These are phyloP conservation scores for Apis florea DNA, from an alignment of 1,140 invertebrate genomes.

Conservation along the genomic window DNA sequence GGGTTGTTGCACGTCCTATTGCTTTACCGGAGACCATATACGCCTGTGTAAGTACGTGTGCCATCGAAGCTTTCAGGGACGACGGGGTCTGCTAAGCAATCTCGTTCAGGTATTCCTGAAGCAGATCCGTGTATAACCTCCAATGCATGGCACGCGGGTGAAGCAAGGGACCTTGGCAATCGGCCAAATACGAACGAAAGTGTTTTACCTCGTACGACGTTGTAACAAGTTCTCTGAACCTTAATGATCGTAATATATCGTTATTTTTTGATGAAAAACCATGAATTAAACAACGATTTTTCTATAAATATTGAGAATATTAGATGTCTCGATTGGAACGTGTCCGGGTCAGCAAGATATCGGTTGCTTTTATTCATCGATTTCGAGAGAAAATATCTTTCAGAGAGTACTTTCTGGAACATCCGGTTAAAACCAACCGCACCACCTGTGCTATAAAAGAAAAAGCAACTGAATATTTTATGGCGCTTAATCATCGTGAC, in stretches of 20 bases:
- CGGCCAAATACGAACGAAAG: slow-evolving; percentile 73
- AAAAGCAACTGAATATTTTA: neutral
- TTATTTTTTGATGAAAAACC: neutral
- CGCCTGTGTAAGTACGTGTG: slow-evolving; percentile 50
- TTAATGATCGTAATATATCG: neutral
- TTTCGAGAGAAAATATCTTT: slow-evolving; percentile 15
- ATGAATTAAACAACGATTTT: neutral
- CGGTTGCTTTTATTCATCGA: neutral
- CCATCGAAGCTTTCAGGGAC: slow-evolving; percentile 1
- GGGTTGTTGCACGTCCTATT: slow-evolving; percentile 65
- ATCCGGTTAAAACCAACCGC: neutral
- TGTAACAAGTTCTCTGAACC: slow-evolving; percentile 57
- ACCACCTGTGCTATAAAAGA: too few relatives aligned
- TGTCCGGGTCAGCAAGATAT: neutral
- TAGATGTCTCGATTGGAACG: neutral
- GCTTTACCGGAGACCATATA: slow-evolving; percentile 55
- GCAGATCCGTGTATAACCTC: slow-evolving; percentile 45
- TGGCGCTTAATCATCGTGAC: neutral
- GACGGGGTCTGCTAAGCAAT: slow-evolving; percentile 47
- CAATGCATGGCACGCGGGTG: slow-evolving; percentile 57
- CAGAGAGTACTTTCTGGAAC: neutral
- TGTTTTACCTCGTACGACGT: slow-evolving; percentile 70
- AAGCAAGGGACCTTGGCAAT: slow-evolving; percentile 75
- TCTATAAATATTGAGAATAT: neutral
- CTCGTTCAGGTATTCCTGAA: slow-evolving; percentile 57